These are phyloP conservation scores for Invenusta paracnida DNA, from an alignment of 2,888 invertebrate genomes.

Conservation along the genomic window DNA sequence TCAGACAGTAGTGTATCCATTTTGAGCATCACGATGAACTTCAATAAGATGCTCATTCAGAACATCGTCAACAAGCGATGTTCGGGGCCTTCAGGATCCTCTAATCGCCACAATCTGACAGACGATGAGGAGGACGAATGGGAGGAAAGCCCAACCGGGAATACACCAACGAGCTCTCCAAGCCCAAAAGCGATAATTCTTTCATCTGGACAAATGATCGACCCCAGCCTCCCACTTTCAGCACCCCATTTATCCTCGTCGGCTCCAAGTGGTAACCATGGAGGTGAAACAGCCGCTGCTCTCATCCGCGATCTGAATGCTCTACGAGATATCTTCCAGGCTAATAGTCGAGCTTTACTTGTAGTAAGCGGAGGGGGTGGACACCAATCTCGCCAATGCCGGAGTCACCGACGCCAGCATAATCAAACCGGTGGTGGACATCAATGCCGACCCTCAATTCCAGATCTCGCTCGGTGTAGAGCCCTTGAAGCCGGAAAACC, in stretches of 20 bases:
- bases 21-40: constrained; percentile 35
- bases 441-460: background rate
- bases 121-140: background rate
- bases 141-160: background rate
- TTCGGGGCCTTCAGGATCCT: background rate
- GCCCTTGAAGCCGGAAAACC: background rate
- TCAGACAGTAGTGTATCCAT: no score
- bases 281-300: no score
- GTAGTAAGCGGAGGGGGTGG: background rate
- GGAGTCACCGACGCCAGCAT: background rate
- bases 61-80: constrained; percentile 28
- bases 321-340: background rate
- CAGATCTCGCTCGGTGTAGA: background rate
- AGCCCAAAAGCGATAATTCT: background rate
- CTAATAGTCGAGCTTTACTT: background rate
- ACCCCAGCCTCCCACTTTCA: background rate
- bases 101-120: background rate
- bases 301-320: background rate
- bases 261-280: background rate
- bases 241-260: background rate
- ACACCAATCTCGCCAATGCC: background rate
- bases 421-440: background rate
- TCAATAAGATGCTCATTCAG: constrained; percentile 34
- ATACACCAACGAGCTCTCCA: background rate
- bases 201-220: background rate